Conservation (phyloP, 2,888 invertebrate species). For the Andrena minutula region DNA sequence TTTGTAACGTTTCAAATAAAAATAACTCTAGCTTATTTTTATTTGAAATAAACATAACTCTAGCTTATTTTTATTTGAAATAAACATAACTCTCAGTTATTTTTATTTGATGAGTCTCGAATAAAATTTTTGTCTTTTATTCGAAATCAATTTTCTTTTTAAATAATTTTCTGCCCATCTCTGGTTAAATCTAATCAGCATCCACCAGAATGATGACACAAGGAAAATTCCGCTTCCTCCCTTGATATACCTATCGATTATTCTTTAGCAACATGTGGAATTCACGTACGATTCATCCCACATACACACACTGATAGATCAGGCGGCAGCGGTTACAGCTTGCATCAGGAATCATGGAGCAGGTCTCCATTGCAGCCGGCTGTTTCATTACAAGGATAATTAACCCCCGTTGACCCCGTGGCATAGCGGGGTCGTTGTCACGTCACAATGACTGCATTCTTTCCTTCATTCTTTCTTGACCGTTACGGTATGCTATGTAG, state of each 20-base stretch:
- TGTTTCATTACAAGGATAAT: conserved; percentile 78
- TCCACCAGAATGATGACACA: too few species aligned
- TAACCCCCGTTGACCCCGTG: conserved; percentile 81
- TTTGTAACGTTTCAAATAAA: too few species aligned
- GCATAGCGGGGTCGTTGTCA: conserved; percentile 44
- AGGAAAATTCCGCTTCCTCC: too few species aligned
- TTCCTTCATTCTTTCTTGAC: conserved; percentile 21
- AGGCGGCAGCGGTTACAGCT: conserved; percentile 31
- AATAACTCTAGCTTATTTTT: too few species aligned
- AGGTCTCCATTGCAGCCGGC: conserved; percentile 64
- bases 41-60: too few species aligned
- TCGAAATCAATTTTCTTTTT: too few species aligned
- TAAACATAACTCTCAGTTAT: too few species aligned
- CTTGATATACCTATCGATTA: not conserved
- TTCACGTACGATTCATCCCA: conserved; percentile 42
- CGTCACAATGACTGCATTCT: conserved; percentile 50
- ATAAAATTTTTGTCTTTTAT: too few species aligned
- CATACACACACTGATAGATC: conserved; percentile 4
- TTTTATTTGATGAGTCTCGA: too few species aligned
- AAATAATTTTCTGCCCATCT: too few species aligned
- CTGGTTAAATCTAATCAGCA: too few species aligned
- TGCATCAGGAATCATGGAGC: conserved; percentile 57
- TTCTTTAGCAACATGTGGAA: conserved; percentile 27
- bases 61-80: too few species aligned
- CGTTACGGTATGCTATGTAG: conserved; percentile 15